Conservation (phyloP, 2,888 invertebrate genomes). For the Orthonychiurus folsomi region DNA sequence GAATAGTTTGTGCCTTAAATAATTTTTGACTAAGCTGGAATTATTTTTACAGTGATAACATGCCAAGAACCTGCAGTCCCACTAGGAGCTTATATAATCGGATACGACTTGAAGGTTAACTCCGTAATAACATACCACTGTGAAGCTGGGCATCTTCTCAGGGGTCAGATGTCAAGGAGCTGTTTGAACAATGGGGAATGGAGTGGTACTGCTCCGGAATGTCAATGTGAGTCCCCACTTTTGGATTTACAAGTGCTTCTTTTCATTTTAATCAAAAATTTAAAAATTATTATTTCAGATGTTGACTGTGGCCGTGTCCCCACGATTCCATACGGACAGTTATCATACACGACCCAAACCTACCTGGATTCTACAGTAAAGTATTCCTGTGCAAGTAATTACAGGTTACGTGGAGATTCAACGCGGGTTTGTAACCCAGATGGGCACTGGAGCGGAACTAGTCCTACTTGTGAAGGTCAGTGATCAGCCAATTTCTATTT, state of each 20-base stretch:
- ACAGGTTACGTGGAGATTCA: slow-evolving; percentile 66
- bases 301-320: slow-evolving; percentile 81
- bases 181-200: slow-evolving; percentile 73
- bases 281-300: slow-evolving; percentile 49
- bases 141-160: slow-evolving; percentile 69
- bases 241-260: slow-evolving; percentile 7
- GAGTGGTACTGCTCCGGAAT: slow-evolving; percentile 70
- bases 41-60: slow-evolving; percentile 75
- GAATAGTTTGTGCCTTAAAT: background rate
- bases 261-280: slow-evolving; percentile 31
- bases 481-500: background rate
- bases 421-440: slow-evolving; percentile 46
- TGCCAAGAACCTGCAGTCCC: slow-evolving; percentile 81
- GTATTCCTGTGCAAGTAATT: slow-evolving; percentile 71
- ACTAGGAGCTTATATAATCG: slow-evolving; percentile 74
- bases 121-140: slow-evolving; percentile 81
- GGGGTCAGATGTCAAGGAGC: slow-evolving; percentile 58
- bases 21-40: too few species aligned
- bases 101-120: slow-evolving; percentile 80
- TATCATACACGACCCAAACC: slow-evolving; percentile 64
- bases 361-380: slow-evolving; percentile 69
- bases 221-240: slow-evolving; percentile 75
- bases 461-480: slow-evolving; percentile 57
- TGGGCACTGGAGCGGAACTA: slow-evolving; percentile 47
- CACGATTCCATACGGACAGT: slow-evolving; percentile 65